Conservation (phyloP, 2,113 vertebrate genomes). For the Actenoides lindsayi region DNA sequence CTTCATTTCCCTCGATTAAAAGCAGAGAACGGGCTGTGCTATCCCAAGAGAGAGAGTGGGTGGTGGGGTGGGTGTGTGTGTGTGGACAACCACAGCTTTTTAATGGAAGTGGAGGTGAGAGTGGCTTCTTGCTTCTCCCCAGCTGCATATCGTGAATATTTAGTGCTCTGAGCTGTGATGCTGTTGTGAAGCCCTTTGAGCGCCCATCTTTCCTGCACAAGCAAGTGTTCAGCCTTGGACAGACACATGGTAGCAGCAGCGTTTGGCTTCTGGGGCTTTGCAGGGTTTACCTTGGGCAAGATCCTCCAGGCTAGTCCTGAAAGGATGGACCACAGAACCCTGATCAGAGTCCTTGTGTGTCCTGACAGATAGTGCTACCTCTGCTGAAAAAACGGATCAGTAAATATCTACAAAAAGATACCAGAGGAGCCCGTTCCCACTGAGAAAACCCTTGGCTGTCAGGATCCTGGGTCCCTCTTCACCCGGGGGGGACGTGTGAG, state of each 20-base stretch:
- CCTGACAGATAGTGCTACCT: not conserved
- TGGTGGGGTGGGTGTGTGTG: no score
- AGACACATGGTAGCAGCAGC: rapidly evolving
- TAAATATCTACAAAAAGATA: rapidly evolving
- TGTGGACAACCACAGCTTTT: not conserved
- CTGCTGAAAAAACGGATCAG: not conserved
- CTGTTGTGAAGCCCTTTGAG: not conserved
- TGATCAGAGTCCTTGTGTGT: rapidly evolving
- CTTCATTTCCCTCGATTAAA: rapidly evolving
- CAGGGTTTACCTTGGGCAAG: not conserved
- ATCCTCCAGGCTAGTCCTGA: not conserved
- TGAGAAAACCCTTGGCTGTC: rapidly evolving
- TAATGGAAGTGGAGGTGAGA: rapidly evolving
- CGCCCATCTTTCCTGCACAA: rapidly evolving
- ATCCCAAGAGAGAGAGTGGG: not conserved
- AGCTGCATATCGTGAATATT: rapidly evolving
- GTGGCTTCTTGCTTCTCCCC: not conserved
- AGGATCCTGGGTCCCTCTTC: not conserved
- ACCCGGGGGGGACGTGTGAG: rapidly evolving
- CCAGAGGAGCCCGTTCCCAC: not conserved
- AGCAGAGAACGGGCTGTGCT: not conserved
- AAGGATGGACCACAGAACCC: not conserved
- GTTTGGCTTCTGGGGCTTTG: not conserved
- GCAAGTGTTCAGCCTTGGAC: not conserved
- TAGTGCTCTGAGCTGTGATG: rapidly evolving